Evolutionary conservation across 2,797 vertebrate species (phyloP).

Genomic region (Oreonectes daqikongensis): DNA sequence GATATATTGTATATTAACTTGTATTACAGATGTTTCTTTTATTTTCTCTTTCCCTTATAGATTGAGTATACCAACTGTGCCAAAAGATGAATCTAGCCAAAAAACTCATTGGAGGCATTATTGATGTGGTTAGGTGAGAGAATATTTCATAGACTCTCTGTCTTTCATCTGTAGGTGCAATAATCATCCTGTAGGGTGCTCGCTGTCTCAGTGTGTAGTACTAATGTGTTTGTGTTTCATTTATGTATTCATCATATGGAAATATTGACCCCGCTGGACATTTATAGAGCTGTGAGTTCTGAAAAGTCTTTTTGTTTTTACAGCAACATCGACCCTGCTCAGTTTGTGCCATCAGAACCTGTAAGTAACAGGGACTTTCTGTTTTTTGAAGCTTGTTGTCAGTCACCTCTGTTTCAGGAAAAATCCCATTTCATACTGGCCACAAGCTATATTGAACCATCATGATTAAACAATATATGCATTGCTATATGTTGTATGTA

Average conservation of each 20-base stretch:
- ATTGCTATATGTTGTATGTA: no score
- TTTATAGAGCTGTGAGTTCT: not conserved
- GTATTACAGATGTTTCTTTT: not conserved
- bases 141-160: not conserved
- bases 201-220: not conserved
- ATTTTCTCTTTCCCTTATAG: not conserved
- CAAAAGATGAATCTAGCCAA: conserved; percentile 67
- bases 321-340: conserved; percentile 75
- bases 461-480: not conserved
- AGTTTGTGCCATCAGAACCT: conserved; percentile 71
- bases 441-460: not conserved
- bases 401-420: not conserved
- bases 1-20: not conserved
- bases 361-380: conserved; percentile 67
- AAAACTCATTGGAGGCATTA: conserved; percentile 65
- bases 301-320: conserved; percentile 17
- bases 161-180: not conserved
- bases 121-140: conserved; percentile 75
- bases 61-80: conserved; percentile 30
- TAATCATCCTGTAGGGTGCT: not conserved
- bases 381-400: not conserved
- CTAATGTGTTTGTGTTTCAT: not conserved
- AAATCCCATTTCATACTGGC: not conserved
- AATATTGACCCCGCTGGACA: not conserved
- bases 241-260: not conserved